Evolutionary conservation across 23 tunicate genomes (phyloP), one percentile per base, ranked within the genome.

Genomic region (Halocynthia roretzi): DNA sequence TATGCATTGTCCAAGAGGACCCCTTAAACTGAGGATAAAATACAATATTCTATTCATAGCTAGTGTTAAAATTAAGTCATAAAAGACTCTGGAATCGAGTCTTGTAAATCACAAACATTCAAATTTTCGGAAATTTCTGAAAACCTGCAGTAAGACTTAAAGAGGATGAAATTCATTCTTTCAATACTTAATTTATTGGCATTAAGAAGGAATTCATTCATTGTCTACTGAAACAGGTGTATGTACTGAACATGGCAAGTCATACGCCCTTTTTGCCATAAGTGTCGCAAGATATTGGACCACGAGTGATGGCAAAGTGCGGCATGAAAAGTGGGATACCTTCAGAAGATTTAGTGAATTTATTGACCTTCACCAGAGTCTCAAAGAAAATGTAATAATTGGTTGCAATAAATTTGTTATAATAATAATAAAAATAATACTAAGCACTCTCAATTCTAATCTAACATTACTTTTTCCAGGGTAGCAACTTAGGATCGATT

Each of bases 171-270:
- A 17, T 72, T 12, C 11, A 50, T 50, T 15, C 2, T 52, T 72
- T 72, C 11, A 11, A n/a, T 5, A 15, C 11, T 67, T 67, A 67
- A 12, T n/a, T n/a, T n/a, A n/a, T n/a, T n/a, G n/a, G n/a, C n/a
- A n/a, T n/a, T n/a, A n/a, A n/a, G n/a, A n/a, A n/a, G n/a, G n/a
- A n/a, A 31, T 31, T 31, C 18, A 31, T 31, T 31, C 44, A 31
- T 31, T 31, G 44, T 31, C 44, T 31, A 31, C 44, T 31, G 44
- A 4, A 6, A 17, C 52, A 86, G 98, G 98, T 9, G 86, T 86
- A 50, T 92, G 98, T 67, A 86, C 72, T 11, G 98, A 92, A 65
- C 98, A 92, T 60, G 98, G 98, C 7, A 92, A 92, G 66, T 87
- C 91, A 5, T 92, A 92, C 58, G 98, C 98, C n/a, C 56, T 92